Evolutionary conservation across 92 coral and sea anemone genomes (phyloP).

Genomic region (Nematostella vectensis): DNA sequence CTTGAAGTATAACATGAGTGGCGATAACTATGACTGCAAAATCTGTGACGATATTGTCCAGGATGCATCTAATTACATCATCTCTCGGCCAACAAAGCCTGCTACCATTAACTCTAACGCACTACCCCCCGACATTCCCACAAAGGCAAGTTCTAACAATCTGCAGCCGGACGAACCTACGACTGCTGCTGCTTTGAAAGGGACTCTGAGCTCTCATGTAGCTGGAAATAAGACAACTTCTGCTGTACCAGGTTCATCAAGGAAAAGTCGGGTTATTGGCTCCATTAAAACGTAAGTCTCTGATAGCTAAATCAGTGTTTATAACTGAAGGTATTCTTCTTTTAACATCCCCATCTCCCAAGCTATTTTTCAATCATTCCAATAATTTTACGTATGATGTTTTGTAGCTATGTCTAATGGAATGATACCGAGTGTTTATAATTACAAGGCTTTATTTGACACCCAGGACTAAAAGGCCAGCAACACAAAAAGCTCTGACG

Average conservation of each 20-base stretch:
- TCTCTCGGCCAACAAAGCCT: conserved; percentile 6
- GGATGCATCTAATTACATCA: conserved; percentile 8
- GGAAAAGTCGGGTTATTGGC: no score
- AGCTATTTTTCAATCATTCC: no score
- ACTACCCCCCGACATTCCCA: not conserved
- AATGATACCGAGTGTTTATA: no score
- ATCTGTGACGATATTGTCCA: conserved; percentile 39
- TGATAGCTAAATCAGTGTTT: no score
- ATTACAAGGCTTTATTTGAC: no score
- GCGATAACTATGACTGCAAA: conserved; percentile 38
- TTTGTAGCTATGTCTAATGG: no score
- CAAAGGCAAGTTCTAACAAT: not conserved
- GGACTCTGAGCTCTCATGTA: not conserved
- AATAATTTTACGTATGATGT: no score
- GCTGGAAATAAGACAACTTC: not conserved
- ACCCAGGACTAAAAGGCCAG: no score
- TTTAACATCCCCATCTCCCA: no score
- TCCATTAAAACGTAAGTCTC: no score
- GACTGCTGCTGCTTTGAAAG: not conserved
- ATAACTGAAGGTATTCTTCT: no score
- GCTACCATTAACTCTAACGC: conserved; percentile 3
- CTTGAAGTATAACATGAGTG: conserved; percentile 66
- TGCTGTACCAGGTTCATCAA: not conserved
- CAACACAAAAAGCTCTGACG: no score
- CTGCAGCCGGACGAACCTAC: not conserved